Evolutionary conservation across 2,797 vertebrate species (phyloP).

Genomic region (Semaprochilodus insignis): DNA sequence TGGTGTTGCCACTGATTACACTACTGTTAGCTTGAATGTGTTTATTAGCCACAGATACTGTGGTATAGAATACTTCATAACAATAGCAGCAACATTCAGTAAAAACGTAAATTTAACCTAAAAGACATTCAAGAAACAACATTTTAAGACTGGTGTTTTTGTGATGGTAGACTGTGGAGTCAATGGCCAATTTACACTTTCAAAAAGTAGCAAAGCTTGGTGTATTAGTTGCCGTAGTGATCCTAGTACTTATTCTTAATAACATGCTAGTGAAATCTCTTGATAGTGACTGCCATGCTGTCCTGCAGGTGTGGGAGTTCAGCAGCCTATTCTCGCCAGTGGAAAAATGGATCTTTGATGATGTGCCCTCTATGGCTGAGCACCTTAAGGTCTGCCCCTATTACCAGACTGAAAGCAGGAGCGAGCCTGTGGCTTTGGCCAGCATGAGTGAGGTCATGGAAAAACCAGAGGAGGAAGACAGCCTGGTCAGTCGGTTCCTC

Average conservation of each 20-base stretch:
- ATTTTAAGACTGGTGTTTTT: no score
- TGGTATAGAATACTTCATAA: no score
- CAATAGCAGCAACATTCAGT: no score
- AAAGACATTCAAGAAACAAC: no score
- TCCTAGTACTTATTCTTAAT: not conserved
- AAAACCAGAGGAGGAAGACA: conserved; percentile 59
- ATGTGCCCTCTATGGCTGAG: conserved; percentile 81
- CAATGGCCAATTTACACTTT: no score
- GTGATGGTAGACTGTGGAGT: not conserved
- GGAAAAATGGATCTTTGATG: conserved; percentile 82
- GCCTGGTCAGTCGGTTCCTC: conserved; percentile 70
- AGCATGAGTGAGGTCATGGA: conserved; percentile 69
- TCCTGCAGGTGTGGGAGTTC: conserved; percentile 90
- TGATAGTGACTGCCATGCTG: not conserved
- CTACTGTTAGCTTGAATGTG: no score
- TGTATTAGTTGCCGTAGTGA: not conserved
- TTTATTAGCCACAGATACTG: no score
- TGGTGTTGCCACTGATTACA: no score
- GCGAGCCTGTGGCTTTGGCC: conserved; percentile 80
- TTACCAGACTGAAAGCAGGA: conserved; percentile 81
- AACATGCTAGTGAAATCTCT: not conserved
- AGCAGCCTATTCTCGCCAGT: conserved; percentile 90
- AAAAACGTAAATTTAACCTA: no score
- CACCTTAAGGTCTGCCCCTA: conserved; percentile 89
- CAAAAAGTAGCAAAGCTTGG: no score